phyloP scores from a whole-genome alignment of 1,140 invertebrate species.

The Telenomus remus region DNA sequence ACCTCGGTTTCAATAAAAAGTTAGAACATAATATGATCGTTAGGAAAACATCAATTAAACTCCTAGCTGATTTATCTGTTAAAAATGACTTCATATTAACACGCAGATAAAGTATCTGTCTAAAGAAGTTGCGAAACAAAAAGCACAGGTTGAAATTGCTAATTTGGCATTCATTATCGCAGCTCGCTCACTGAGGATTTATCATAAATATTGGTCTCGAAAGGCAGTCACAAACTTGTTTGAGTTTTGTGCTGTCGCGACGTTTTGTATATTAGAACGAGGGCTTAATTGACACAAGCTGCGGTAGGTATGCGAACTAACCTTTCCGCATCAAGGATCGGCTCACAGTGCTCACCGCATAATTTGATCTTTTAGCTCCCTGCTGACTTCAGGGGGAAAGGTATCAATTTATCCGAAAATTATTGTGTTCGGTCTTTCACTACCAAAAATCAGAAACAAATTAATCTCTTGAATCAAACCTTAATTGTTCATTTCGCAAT shows the following conservation, averaged over 20 bases:
- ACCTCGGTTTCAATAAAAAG: too few relatives aligned
- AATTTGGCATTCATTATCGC: constrained; percentile 14
- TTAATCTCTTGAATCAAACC: constrained; percentile 5
- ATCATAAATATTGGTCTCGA: constrained; percentile 38
- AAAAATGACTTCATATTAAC: too few relatives aligned
- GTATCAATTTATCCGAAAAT: constrained; percentile 41
- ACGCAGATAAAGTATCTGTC: too few relatives aligned
- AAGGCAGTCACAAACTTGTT: constrained; percentile 40
- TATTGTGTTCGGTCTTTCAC: constrained; percentile 8
- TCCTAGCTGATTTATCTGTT: too few relatives aligned
- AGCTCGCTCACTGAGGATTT: constrained; percentile 30
- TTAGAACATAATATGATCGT: too few relatives aligned
- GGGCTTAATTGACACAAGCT: constrained; percentile 53
- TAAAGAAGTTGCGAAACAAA: too few relatives aligned
- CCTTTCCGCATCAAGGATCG: constrained; percentile 46
- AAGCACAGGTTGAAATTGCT: too few relatives aligned
- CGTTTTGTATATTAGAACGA: constrained; percentile 51
- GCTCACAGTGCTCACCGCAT: constrained; percentile 43
- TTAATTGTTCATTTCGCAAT: too few relatives aligned
- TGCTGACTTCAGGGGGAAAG: constrained; percentile 26
- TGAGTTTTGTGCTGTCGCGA: constrained; percentile 40
- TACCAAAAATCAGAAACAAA: constrained; percentile 14
- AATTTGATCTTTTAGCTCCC: constrained; percentile 54
- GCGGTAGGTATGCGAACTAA: constrained; percentile 48
- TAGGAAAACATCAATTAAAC: too few relatives aligned